Evolutionary conservation across 2,113 vertebrate species (phyloP).

Genomic region (Podocnemis expansa): DNA sequence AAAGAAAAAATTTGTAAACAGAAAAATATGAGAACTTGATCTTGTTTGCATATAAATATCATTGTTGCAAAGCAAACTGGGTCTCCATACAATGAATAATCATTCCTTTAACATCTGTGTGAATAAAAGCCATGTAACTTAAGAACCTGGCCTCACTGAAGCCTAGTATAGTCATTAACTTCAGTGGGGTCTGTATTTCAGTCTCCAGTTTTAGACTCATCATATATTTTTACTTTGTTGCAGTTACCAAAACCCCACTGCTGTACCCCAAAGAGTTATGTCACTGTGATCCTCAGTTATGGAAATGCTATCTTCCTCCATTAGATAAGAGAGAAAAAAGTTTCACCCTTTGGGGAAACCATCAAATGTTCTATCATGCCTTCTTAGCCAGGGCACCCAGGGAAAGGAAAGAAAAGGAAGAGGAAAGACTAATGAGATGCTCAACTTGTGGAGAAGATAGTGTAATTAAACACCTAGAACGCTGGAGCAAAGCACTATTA

Average conservation of each 20-base stretch:
- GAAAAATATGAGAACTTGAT: background rate
- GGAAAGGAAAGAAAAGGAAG: background rate
- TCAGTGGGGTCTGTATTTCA: background rate
- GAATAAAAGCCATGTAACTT: background rate
- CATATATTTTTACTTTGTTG: background rate
- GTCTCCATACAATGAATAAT: background rate
- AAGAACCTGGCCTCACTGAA: background rate
- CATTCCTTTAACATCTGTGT: background rate
- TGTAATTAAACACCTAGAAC: background rate
- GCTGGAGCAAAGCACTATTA: background rate
- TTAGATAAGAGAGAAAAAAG: background rate
- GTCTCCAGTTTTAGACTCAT: background rate
- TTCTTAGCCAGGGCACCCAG: background rate
- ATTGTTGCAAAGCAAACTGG: background rate
- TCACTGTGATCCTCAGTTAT: conserved; percentile 14
- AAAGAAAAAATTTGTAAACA: background rate
- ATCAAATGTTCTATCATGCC: background rate
- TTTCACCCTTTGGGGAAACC: background rate
- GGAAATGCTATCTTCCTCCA: background rate
- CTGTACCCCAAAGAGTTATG: background rate
- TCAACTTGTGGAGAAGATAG: background rate
- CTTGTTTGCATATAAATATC: background rate
- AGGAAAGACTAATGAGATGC: background rate
- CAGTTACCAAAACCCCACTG: background rate
- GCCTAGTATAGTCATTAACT: background rate